Percentiles rank a stretch among this genome's conserved stretches.
These are phyloP conservation scores for Zaprionus nigranus DNA, from an alignment of 1,140 invertebrate species.

Conservation along the genomic window DNA sequence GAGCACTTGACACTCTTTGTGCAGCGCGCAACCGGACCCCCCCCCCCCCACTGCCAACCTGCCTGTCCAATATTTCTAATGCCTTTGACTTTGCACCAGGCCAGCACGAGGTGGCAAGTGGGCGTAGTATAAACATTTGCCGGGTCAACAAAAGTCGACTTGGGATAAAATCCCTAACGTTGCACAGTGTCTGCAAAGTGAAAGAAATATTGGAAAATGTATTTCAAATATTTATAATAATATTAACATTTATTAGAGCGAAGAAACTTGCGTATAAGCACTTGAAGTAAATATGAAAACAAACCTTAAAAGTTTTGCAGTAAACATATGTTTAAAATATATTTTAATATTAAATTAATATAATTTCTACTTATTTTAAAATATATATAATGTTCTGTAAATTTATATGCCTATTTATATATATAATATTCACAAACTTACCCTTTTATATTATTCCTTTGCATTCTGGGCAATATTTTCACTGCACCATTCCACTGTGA, in stretches of 20 bases:
- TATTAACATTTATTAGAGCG: neutral
- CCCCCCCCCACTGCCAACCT: slow-evolving; percentile 13
- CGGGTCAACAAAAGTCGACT: slow-evolving; percentile 46
- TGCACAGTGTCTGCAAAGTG: slow-evolving; percentile 21
- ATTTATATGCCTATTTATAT: neutral
- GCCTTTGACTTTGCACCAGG: slow-evolving; percentile 44
- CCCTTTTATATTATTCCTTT: neutral
- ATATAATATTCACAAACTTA: neutral
- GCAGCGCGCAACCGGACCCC: neutral
- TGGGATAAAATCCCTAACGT: slow-evolving; percentile 7
- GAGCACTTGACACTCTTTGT: slow-evolving; percentile 73
- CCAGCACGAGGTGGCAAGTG: slow-evolving; percentile 20
- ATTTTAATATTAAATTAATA: too few relatives aligned
- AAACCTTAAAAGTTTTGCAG: too few relatives aligned
- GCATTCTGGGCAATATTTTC: neutral
- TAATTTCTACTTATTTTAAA: neutral
- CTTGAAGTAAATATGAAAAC: too few relatives aligned
- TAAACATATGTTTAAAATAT: too few relatives aligned
- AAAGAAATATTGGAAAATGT: neutral
- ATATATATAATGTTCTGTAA: too few relatives aligned
- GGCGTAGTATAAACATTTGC: slow-evolving; percentile 40
- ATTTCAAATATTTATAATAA: neutral
- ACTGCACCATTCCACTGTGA: slow-evolving; percentile 10
- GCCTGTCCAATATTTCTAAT: slow-evolving; percentile 52
- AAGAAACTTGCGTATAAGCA: too few relatives aligned